These are phyloP conservation scores for Xiphydria camelus DNA, from an alignment of 2,888 invertebrate genomes.

Conservation along the genomic window DNA sequence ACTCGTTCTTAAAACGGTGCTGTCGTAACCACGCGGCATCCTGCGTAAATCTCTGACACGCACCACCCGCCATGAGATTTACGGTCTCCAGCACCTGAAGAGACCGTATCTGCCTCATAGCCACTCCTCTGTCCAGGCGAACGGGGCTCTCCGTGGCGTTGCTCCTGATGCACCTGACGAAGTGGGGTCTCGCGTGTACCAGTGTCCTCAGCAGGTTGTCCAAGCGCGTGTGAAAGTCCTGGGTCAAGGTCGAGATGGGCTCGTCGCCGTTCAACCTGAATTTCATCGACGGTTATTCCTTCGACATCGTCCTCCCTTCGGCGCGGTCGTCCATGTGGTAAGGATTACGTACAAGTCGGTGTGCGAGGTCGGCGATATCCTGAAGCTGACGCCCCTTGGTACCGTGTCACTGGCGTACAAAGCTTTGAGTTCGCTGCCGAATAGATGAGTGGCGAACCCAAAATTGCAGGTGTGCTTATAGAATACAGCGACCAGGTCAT, in stretches of 20 bases:
- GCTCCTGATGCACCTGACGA: conserved; percentile 89
- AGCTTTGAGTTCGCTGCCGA: conserved; percentile 88
- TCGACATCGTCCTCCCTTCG: no score
- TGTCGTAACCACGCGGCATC: no score
- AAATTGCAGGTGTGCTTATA: conserved; percentile 92
- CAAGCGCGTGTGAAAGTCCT: conserved; percentile 92
- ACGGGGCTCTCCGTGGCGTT: conserved; percentile 82
- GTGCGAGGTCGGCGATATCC: conserved; percentile 88
- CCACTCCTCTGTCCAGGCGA: conserved; percentile 80
- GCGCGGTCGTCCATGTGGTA: no score
- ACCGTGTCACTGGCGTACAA: conserved; percentile 75
- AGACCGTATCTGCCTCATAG: conserved; percentile 87
- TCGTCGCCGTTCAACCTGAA: conserved; percentile 76
- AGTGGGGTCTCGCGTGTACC: conserved; percentile 92
- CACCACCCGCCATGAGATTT: conserved; percentile 89
- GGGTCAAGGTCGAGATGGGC: conserved; percentile 86
- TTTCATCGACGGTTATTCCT: no score
- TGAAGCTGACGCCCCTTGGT: conserved; percentile 78
- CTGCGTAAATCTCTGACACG: no score
- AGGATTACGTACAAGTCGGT: conserved; percentile 65
- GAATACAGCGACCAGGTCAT: conserved; percentile 90
- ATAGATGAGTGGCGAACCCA: conserved; percentile 96
- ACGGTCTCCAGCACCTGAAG: conserved; percentile 89
- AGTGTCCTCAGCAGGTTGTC: conserved; percentile 89
- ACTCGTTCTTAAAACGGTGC: no score